Percentiles rank a stretch among this genome's conserved stretches.
These are phyloP conservation scores for Corbicula japonica DNA, from an alignment of 2,888 invertebrate genomes.

Conservation along the genomic window DNA sequence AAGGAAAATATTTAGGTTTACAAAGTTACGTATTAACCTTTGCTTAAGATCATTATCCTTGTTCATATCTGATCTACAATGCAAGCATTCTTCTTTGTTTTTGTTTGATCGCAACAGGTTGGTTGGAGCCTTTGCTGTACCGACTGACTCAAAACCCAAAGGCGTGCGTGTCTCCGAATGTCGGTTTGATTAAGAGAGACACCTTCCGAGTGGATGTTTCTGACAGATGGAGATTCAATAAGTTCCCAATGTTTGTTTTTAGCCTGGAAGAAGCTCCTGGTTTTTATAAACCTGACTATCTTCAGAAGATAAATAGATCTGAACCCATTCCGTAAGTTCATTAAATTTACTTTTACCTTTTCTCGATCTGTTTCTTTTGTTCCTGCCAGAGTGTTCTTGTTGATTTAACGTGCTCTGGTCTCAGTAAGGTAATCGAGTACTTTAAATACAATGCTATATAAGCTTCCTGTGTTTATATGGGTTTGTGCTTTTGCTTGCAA, in stretches of 20 bases:
- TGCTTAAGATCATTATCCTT: no score
- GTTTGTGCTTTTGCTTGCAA: neutral
- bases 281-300: conserved; percentile 19
- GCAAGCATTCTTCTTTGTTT: no score
- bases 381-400: no score
- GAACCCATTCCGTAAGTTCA: conserved; percentile 37
- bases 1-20: no score
- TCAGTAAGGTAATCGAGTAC: no score
- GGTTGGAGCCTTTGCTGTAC: conserved; percentile 44
- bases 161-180: conserved; percentile 37
- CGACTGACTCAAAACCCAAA: conserved; percentile 30
- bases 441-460: neutral
- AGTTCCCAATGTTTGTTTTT: conserved; percentile 40
- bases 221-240: conserved; percentile 21
- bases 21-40: no score
- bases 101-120: no score
- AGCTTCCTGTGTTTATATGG: neutral
- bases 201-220: conserved; percentile 24
- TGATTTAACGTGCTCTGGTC: no score
- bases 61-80: no score
- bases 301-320: conserved; percentile 20
- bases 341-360: neutral
- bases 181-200: conserved; percentile 33
- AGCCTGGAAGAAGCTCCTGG: conserved; percentile 29
- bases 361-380: no score